Evolutionary conservation across 2,797 vertebrate species (phyloP).

Genomic region (Bovichtus variegatus): DNA sequence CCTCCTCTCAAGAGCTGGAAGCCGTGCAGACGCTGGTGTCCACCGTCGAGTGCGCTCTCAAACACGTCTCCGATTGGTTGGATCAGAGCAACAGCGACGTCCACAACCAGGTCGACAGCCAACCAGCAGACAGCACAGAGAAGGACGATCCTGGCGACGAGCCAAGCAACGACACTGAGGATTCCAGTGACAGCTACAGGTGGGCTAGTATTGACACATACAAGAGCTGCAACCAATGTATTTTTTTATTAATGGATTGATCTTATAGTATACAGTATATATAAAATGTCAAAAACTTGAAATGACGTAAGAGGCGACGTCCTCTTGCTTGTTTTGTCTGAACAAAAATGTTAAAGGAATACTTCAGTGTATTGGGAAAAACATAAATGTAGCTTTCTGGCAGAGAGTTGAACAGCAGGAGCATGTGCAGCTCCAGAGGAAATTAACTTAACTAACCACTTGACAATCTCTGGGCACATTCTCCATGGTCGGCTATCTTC

Average conservation of each 20-base stretch:
- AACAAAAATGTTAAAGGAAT: background rate
- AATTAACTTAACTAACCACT: conserved; percentile 8
- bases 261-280: background rate
- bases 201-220: conserved; percentile 12
- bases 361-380: background rate
- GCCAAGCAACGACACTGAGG: conserved; percentile 63
- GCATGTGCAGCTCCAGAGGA: background rate
- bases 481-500: conserved; percentile 31
- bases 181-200: conserved; percentile 86
- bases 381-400: background rate
- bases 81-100: conserved; percentile 85
- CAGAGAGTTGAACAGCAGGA: background rate
- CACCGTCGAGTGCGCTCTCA: conserved; percentile 96
- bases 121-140: conserved; percentile 77
- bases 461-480: conserved; percentile 9
- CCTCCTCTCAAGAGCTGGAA: conserved; percentile 96
- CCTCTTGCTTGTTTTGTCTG: background rate
- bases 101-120: conserved; percentile 57
- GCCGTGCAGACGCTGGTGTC: conserved; percentile 98
- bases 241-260: background rate
- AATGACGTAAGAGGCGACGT: background rate
- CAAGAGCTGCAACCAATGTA: background rate
- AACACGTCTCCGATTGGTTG: conserved; percentile 98
- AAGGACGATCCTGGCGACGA: conserved; percentile 73
- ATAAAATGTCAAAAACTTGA: background rate